Percentiles rank a stretch among this genome's conserved stretches.
Conservation (phyloP, 1,140 invertebrate genomes). For the Apocrypta bakeri region DNA sequence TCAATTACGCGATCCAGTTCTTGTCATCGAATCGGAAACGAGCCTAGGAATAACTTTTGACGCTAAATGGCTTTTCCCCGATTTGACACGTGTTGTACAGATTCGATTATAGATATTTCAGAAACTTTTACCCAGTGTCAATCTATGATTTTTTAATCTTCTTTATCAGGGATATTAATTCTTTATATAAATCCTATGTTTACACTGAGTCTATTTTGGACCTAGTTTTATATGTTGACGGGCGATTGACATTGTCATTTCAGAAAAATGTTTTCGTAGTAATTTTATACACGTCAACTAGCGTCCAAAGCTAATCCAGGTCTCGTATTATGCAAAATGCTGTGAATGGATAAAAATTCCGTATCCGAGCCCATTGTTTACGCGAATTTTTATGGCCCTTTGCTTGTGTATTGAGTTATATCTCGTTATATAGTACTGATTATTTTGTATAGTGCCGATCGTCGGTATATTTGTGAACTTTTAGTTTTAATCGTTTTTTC, state of each 20-base stretch:
- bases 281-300: background rate
- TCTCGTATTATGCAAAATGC: background rate
- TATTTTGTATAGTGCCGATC: constrained; percentile 27
- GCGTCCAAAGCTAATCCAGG: constrained; percentile 30
- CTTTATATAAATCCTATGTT: background rate
- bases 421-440: constrained; percentile 33
- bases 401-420: constrained; percentile 25
- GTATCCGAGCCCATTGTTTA: constrained; percentile 6
- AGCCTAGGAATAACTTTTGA: constrained; percentile 11
- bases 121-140: background rate
- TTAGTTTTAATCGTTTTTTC: constrained; percentile 30
- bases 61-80: background rate
- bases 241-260: background rate
- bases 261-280: background rate
- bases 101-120: background rate
- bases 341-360: background rate
- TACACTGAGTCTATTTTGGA: background rate
- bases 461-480: background rate
- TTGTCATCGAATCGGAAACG: background rate
- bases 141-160: background rate
- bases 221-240: background rate
- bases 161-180: background rate
- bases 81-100: background rate
- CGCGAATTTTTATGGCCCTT: background rate
- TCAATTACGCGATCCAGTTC: constrained; percentile 19